Conservation (phyloP, 2,113 vertebrate genomes). For the Oncorhynchus gorbuscha region DNA sequence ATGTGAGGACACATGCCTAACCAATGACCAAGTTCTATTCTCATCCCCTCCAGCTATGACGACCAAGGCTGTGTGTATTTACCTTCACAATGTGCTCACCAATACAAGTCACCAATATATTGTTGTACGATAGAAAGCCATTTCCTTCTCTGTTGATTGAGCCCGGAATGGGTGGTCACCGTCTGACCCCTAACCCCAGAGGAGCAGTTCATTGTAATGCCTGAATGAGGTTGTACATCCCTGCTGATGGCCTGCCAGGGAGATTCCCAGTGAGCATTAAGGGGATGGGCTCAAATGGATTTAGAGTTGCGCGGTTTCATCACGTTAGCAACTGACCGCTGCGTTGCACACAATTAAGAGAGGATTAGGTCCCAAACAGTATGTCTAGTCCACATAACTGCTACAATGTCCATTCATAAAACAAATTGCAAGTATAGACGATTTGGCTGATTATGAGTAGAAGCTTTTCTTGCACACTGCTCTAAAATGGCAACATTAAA, state of each 20-base stretch:
- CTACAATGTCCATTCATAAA: background rate
- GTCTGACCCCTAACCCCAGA: background rate
- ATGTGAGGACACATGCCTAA: no score
- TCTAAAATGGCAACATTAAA: background rate
- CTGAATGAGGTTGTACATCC: background rate
- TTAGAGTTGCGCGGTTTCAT: conserved; percentile 11
- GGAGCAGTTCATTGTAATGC: background rate
- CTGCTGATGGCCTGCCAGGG: background rate
- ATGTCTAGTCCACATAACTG: background rate
- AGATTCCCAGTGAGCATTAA: background rate
- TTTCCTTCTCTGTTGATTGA: no score
- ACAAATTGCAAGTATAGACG: background rate
- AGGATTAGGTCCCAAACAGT: background rate
- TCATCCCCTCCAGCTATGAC: no score
- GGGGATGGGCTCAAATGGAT: conserved; percentile 7
- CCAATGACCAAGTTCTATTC: no score
- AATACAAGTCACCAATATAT: no score
- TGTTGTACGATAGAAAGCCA: no score
- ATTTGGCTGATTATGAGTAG: no score
- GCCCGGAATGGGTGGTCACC: background rate
- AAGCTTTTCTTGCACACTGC: no score
- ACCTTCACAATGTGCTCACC: no score
- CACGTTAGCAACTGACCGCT: background rate
- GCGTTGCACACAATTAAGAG: conserved; percentile 18
- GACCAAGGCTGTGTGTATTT: no score